Evolutionary conservation across 2,797 vertebrate genomes (phyloP).

Genomic region (Megaceryle alcyon): DNA sequence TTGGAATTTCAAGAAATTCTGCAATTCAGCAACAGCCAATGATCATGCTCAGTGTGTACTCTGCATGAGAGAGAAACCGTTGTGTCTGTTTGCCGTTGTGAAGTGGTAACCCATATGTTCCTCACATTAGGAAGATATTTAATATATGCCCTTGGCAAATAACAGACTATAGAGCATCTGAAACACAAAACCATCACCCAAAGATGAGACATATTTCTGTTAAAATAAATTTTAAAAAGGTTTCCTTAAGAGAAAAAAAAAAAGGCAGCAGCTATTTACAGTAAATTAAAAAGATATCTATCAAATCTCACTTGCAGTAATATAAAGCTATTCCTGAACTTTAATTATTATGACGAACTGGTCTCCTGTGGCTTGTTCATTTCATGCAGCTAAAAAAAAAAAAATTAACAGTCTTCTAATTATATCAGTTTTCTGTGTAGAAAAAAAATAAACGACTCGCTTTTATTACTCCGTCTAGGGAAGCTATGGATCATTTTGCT

Average conservation of each 20-base stretch:
- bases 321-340: constrained; percentile 69
- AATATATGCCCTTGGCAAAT: constrained; percentile 55
- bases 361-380: constrained; percentile 65
- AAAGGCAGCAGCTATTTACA: background rate
- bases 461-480: constrained; percentile 66
- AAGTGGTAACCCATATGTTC: constrained; percentile 41
- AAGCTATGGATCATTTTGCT: constrained; percentile 62
- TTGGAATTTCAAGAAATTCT: background rate
- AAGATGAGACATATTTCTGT: background rate
- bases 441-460: constrained; percentile 22
- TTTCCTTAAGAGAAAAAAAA: background rate
- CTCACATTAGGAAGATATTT: constrained; percentile 21
- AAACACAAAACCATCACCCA: constrained; percentile 20
- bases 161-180: constrained; percentile 2
- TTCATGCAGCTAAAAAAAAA: constrained; percentile 35
- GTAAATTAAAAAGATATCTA: constrained; percentile 56
- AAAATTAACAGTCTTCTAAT: constrained; percentile 75
- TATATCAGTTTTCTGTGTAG: constrained; percentile 67
- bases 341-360: constrained; percentile 76
- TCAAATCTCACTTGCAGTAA: constrained; percentile 60
- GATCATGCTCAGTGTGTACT: background rate
- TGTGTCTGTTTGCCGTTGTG: constrained; percentile 1
- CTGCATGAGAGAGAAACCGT: background rate
- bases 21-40: background rate
- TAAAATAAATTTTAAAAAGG: background rate